These are phyloP conservation scores for Pleuronectes platessa DNA, from an alignment of 2,113 vertebrate species.

Conservation along the genomic window DNA sequence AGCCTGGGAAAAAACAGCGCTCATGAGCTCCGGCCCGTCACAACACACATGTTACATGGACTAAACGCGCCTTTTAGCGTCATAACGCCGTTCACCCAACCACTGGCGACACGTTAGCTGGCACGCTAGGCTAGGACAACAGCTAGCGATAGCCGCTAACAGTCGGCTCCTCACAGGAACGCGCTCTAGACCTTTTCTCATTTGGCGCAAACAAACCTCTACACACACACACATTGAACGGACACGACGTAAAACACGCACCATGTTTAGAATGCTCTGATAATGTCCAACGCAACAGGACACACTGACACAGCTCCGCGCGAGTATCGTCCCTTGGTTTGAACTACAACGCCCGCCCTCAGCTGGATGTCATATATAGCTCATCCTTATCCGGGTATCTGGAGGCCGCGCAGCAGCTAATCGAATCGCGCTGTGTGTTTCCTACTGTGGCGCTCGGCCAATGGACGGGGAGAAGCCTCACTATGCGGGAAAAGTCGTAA, in stretches of 20 bases:
- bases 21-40: rapidly evolving
- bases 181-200: too few relatives aligned
- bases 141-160: constrained; percentile 44
- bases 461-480: constrained; percentile 12
- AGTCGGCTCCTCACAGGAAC: not conserved
- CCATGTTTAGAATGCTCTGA: constrained; percentile 55
- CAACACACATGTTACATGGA: rapidly evolving
- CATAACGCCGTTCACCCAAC: not conserved
- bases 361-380: not conserved
- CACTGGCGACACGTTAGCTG: not conserved
- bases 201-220: not conserved
- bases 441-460: constrained; percentile 32
- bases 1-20: constrained; percentile 80
- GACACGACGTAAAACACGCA: not conserved
- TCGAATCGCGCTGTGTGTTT: constrained; percentile 10
- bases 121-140: constrained; percentile 48
- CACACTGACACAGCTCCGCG: not conserved
- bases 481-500: constrained; percentile 32
- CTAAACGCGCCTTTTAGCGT: not conserved
- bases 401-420: not conserved
- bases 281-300: not conserved
- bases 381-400: constrained; percentile 55
- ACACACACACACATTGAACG: rapidly evolving
- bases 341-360: constrained; percentile 52
- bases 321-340: constrained; percentile 18